A percentile compares a stretch with the other conserved stretches of the same genome.
phyloP scores from a whole-genome alignment of 2,113 vertebrate species.

The Oxygymnocypris stewartii region DNA sequence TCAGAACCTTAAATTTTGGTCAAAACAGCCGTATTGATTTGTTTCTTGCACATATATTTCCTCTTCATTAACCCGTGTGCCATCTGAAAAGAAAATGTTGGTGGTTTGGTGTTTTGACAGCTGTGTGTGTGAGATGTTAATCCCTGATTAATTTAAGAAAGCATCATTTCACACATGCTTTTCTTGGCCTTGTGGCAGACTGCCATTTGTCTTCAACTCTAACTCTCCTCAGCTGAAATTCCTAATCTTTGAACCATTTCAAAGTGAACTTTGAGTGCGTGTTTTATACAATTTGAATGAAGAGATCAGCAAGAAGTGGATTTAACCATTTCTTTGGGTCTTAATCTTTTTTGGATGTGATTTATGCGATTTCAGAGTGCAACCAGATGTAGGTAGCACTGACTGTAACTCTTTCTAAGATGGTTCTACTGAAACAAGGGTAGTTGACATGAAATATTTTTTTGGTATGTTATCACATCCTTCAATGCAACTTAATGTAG shows the following conservation, averaged over 20 bases:
- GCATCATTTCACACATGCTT: slow-evolving; percentile 62
- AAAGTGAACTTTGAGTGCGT: slow-evolving; percentile 60
- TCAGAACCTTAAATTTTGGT: slow-evolving; percentile 6
- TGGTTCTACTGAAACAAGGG: slow-evolving; percentile 2
- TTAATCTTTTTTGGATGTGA: slow-evolving; percentile 8
- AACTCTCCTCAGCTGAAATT: slow-evolving; percentile 60
- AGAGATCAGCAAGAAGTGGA: slow-evolving; percentile 56
- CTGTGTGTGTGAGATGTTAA: slow-evolving; percentile 64
- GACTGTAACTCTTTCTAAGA: slow-evolving; percentile 13
- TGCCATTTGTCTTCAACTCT: slow-evolving; percentile 55
- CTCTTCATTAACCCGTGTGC: slow-evolving; percentile 49
- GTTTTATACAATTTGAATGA: slow-evolving; percentile 60
- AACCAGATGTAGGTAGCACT: slow-evolving; percentile 39
- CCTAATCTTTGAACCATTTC: slow-evolving; percentile 54
- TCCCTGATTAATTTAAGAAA: slow-evolving; percentile 71
- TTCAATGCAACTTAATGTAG: neutral
- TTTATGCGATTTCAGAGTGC: slow-evolving; percentile 11
- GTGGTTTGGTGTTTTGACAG: slow-evolving; percentile 70
- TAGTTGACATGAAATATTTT: neutral
- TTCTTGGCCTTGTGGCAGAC: slow-evolving; percentile 57
- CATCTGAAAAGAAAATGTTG: slow-evolving; percentile 57
- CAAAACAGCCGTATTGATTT: slow-evolving; percentile 21
- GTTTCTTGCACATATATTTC: slow-evolving; percentile 24
- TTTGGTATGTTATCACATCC: neutral
- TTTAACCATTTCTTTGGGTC: slow-evolving; percentile 50